Evolutionary conservation across 2,888 invertebrate species (phyloP).

Genomic region (Stenichneumon culpator): DNA sequence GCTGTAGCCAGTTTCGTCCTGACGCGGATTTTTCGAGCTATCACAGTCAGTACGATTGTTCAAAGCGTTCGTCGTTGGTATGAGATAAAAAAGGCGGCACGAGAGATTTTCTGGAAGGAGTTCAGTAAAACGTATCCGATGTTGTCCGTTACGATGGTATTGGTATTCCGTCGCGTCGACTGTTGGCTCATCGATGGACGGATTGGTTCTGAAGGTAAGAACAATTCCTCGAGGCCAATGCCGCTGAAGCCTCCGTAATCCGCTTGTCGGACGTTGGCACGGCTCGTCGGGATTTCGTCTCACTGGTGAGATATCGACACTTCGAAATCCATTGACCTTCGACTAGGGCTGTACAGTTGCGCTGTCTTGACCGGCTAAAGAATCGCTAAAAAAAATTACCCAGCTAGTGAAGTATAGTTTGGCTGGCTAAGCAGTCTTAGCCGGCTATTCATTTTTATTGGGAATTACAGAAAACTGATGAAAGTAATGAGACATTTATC

Average conservation of each 20-base stretch:
- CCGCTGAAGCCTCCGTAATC: not conserved
- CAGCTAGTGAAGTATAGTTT: too few relatives aligned
- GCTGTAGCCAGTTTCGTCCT: conserved; percentile 52
- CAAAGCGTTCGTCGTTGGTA: conserved; percentile 23
- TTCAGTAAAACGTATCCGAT: conserved; percentile 9
- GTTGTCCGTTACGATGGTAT: not conserved
- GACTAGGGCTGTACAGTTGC: too few relatives aligned
- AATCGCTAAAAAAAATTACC: too few relatives aligned
- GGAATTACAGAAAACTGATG: too few relatives aligned
- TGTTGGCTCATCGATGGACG: not conserved
- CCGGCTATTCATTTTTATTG: too few relatives aligned
- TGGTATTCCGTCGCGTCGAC: not conserved
- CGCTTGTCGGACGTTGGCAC: not conserved
- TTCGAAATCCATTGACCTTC: not conserved
- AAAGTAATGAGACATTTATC: too few relatives aligned
- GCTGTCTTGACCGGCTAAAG: too few relatives aligned
- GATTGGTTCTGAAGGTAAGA: not conserved
- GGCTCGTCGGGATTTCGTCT: not conserved
- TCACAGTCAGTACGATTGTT: conserved; percentile 53
- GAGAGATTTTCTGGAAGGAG: conserved; percentile 33
- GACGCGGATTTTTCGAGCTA: conserved; percentile 56
- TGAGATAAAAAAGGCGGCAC: conserved; percentile 10
- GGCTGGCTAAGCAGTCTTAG: too few relatives aligned
- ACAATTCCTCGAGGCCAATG: conserved; percentile 10
- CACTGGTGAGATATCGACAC: not conserved